These are phyloP conservation scores for Sarotherodon lohbergeri DNA, from an alignment of 2,113 vertebrate species.

Conservation along the genomic window DNA sequence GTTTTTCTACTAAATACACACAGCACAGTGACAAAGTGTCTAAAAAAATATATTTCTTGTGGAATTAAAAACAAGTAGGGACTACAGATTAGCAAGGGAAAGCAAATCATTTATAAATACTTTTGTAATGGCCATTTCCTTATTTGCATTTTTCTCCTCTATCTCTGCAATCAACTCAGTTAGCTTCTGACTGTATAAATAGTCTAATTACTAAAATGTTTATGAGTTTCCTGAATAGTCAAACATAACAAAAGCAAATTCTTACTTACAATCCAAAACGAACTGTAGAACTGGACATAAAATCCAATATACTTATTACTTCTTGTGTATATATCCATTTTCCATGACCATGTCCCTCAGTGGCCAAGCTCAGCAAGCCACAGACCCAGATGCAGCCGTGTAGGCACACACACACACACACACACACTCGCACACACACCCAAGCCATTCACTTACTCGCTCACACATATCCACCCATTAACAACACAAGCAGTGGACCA, in stretches of 20 bases:
- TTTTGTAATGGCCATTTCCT: fast-evolving
- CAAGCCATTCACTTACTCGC: neutral
- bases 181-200: neutral
- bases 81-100: neutral
- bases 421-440: neutral
- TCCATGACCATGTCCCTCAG: neutral
- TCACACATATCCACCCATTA: neutral
- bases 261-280: fast-evolving
- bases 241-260: neutral
- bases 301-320: fast-evolving
- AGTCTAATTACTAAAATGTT: neutral
- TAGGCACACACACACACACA: fast-evolving
- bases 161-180: neutral
- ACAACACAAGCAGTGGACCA: neutral
- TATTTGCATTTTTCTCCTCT: neutral
- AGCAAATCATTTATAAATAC: neutral
- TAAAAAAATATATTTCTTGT: neutral
- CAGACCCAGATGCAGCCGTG: fast-evolving
- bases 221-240: fast-evolving
- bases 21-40: neutral
- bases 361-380: neutral
- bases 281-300: neutral
- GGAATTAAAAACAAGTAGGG: fast-evolving
- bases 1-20: neutral
- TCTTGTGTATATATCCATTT: neutral